Conservation (phyloP, 2,113 vertebrate species). For the Galeopterus variegatus region DNA sequence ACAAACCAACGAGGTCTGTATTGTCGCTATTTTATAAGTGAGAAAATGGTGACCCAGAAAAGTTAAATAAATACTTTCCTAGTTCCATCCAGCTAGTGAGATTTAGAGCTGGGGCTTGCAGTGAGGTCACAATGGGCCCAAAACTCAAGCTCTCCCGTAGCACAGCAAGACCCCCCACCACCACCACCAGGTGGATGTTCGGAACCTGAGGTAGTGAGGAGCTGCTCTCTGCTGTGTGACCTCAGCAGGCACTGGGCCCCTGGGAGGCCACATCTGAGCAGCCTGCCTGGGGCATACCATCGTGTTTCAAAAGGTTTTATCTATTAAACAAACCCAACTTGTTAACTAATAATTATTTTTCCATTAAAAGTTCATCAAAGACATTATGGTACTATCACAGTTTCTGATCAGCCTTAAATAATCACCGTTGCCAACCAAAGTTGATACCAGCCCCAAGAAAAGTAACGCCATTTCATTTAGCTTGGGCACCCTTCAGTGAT, state of each 20-base stretch:
- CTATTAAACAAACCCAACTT: background rate
- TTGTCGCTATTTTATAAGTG: background rate
- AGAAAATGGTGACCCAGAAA: constrained; percentile 12
- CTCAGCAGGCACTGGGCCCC: background rate
- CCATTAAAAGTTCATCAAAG: background rate
- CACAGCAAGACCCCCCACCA: background rate
- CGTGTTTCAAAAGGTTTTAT: background rate
- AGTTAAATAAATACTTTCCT: background rate
- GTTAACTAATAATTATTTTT: background rate
- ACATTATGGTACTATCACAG: background rate
- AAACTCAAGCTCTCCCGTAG: background rate
- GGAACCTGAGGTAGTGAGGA: background rate
- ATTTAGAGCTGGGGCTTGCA: background rate
- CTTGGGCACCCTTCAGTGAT: background rate
- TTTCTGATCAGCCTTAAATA: background rate
- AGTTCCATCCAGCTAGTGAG: background rate
- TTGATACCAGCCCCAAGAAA: background rate
- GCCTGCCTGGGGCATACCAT: background rate
- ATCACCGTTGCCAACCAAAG: background rate
- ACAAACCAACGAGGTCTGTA: background rate
- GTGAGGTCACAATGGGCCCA: background rate
- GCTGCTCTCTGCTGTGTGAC: background rate
- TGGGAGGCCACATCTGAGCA: background rate
- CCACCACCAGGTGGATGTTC: rapidly evolving
- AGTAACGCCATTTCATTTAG: background rate